phyloP scores from a whole-genome alignment of 2,797 vertebrate genomes.

The Tadarida brasiliensis region DNA sequence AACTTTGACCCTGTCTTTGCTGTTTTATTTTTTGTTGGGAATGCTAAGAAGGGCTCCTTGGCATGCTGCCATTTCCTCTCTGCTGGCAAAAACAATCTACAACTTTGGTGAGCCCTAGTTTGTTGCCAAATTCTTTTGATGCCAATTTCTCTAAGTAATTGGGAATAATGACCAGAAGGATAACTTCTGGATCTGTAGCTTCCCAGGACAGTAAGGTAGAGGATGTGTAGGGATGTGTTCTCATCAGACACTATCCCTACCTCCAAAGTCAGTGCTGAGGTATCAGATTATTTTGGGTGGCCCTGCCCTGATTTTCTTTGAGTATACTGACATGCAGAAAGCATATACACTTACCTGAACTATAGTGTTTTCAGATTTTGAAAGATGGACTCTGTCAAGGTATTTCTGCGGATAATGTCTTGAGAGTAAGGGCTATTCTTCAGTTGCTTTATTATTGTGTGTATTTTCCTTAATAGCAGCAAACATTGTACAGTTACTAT shows the following conservation, averaged over 20 bases:
- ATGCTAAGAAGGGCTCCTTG: slow-evolving; percentile 56
- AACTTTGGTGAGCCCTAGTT: slow-evolving; percentile 26
- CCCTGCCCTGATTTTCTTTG: background rate
- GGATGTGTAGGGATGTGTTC: background rate
- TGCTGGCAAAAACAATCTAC: background rate
- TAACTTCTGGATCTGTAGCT: slow-evolving; percentile 19
- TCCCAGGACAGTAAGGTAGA: background rate
- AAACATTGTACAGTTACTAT: background rate
- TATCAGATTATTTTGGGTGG: slow-evolving; percentile 21
- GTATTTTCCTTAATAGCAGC: background rate
- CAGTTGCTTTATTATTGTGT: slow-evolving; percentile 33
- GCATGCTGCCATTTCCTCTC: slow-evolving; percentile 58
- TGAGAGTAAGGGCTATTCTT: slow-evolving; percentile 16
- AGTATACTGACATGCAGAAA: background rate
- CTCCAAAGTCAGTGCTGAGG: background rate
- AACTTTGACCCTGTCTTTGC: background rate
- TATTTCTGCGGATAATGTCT: slow-evolving; percentile 56
- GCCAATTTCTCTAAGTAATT: slow-evolving; percentile 45
- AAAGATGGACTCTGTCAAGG: background rate
- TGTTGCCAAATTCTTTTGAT: slow-evolving; percentile 54
- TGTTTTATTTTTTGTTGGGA: slow-evolving; percentile 47
- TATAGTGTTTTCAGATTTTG: slow-evolving; percentile 25
- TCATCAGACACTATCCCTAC: slow-evolving; percentile 12
- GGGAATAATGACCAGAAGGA: background rate
- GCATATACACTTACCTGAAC: background rate